Percentiles rank a stretch among this genome's conserved stretches.
phyloP scores from a whole-genome alignment of 2,888 invertebrate species.

The Bombyx huttoni region DNA sequence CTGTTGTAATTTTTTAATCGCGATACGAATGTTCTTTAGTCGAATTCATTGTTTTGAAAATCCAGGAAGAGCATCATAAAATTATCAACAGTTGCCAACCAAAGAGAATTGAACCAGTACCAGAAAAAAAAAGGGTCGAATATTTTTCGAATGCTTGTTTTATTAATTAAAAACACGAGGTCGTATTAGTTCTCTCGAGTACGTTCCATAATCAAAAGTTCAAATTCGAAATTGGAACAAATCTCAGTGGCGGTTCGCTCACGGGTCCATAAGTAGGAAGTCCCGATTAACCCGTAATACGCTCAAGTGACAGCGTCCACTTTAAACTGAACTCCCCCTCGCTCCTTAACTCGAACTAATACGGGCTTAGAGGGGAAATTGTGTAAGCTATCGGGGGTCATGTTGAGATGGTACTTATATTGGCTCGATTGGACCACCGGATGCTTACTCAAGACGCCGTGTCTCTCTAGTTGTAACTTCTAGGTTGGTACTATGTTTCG shows the following conservation, averaged over 20 bases:
- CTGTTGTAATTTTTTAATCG: no score
- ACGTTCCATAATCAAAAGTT: slow-evolving; percentile 33
- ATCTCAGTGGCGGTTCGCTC: slow-evolving; percentile 51
- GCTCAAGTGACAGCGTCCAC: slow-evolving; percentile 58
- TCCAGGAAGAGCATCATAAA: no score
- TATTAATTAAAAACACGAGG: not conserved
- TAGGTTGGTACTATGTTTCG: slow-evolving; percentile 14
- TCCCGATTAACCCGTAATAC: slow-evolving; percentile 63
- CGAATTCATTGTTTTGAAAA: no score
- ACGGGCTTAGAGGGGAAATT: slow-evolving; percentile 12
- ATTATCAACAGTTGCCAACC: no score
- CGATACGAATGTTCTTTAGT: no score
- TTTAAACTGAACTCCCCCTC: slow-evolving; percentile 26
- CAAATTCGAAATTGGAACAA: slow-evolving; percentile 61
- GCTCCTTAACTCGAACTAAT: slow-evolving; percentile 10
- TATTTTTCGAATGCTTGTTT: not conserved
- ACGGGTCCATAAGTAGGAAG: slow-evolving; percentile 60
- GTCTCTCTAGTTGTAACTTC: slow-evolving; percentile 11
- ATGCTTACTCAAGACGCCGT: slow-evolving; percentile 60
- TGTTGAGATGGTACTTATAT: slow-evolving; percentile 40
- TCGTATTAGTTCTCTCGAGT: not conserved
- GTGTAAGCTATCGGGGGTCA: slow-evolving; percentile 23
- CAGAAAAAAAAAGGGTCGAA: not conserved
- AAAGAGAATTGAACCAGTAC: no score
- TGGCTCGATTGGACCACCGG: slow-evolving; percentile 63